phyloP scores from a whole-genome alignment of 2,113 vertebrate genomes.

The Phyllopteryx taeniolatus region DNA sequence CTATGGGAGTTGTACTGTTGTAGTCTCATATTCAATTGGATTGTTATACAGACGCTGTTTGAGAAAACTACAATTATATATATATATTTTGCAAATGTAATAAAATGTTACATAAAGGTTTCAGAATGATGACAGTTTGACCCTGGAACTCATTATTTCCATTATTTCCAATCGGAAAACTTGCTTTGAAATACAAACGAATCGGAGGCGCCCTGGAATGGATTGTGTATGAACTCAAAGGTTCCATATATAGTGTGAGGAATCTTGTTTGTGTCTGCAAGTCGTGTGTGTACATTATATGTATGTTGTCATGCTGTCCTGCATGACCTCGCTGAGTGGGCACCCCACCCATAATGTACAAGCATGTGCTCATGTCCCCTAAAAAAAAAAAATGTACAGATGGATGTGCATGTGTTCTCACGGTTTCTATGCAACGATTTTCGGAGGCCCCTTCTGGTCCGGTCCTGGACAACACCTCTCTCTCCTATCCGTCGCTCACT shows the following conservation, averaged over 20 bases:
- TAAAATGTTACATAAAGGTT: too few relatives aligned
- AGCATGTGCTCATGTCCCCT: neutral
- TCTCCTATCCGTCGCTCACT: conserved; percentile 71
- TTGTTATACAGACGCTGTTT: too few relatives aligned
- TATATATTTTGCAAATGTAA: too few relatives aligned
- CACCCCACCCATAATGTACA: conserved; percentile 15
- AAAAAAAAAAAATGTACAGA: neutral
- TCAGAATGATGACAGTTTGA: too few relatives aligned
- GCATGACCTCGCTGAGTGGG: neutral
- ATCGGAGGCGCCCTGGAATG: neutral
- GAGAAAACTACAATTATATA: too few relatives aligned
- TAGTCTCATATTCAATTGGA: too few relatives aligned
- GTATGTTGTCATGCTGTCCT: conserved; percentile 15
- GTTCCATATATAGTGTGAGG: conserved; percentile 15
- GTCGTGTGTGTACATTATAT: neutral
- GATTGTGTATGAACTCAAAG: neutral
- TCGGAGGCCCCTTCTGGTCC: conserved; percentile 69
- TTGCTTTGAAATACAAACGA: neutral
- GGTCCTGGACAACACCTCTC: conserved; percentile 70
- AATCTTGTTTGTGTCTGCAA: conserved; percentile 8
- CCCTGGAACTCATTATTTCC: neutral
- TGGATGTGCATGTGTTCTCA: conserved; percentile 40
- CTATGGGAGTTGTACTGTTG: too few relatives aligned
- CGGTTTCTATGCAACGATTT: conserved; percentile 69
- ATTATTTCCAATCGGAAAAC: neutral